A percentile compares a stretch with the other conserved stretches of the same genome.
phyloP scores from a whole-genome alignment of 2,113 vertebrate species.

The Cricetomys ansorgei region DNA sequence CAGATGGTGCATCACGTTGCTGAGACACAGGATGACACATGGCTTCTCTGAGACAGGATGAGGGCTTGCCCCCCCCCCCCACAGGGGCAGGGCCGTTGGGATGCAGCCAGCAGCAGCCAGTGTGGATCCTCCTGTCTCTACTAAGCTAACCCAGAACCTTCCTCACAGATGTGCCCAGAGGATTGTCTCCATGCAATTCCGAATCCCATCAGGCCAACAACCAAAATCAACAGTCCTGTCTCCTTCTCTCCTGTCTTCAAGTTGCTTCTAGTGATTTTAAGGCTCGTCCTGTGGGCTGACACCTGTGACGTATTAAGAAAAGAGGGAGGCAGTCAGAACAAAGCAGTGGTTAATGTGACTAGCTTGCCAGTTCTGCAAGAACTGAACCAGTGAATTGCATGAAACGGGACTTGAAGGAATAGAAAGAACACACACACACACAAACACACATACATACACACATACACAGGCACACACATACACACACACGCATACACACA shows the following conservation, averaged over 20 bases:
- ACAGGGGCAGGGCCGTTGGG: background rate
- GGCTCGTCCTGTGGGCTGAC: background rate
- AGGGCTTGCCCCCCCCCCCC: too few species aligned
- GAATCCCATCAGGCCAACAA: background rate
- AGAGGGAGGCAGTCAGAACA: background rate
- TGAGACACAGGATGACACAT: background rate
- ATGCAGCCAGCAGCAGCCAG: background rate
- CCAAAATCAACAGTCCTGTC: too few species aligned
- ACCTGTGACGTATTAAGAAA: too few species aligned
- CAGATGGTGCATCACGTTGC: background rate
- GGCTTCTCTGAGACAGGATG: background rate
- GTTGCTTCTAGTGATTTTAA: constrained; percentile 1
- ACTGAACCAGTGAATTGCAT: background rate
- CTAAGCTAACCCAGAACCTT: background rate
- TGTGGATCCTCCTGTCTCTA: too few species aligned
- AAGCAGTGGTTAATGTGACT: background rate
- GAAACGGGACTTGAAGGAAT: background rate
- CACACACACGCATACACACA: background rate
- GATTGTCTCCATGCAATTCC: background rate
- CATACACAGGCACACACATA: too few species aligned
- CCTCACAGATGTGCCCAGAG: background rate
- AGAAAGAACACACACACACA: background rate
- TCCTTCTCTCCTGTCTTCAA: background rate
- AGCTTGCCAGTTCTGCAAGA: background rate
- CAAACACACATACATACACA: too few species aligned